These are phyloP conservation scores for Tillus elongatus DNA, from an alignment of 2,888 invertebrate genomes.

Conservation along the genomic window DNA sequence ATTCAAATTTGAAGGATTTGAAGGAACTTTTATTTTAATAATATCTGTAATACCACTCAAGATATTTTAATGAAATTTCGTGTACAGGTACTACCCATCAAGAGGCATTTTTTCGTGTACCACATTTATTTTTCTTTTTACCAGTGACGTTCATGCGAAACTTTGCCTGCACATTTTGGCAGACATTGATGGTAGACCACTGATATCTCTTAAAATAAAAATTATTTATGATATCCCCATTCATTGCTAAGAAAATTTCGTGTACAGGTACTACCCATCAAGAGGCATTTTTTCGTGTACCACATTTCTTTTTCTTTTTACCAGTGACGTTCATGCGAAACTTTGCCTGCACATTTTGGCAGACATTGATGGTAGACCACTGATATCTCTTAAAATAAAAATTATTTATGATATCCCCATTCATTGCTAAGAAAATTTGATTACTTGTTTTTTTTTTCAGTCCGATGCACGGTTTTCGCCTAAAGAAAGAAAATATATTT, in stretches of 20 bases:
- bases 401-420: not conserved
- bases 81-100: not conserved
- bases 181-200: conserved; percentile 2
- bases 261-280: conserved; percentile 2
- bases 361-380: conserved; percentile 2
- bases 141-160: conserved; percentile 1
- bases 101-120: conserved; percentile 2
- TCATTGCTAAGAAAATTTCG: not conserved
- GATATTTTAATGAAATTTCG: not conserved
- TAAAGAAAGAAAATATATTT: conserved; percentile 5
- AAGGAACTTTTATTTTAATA: not conserved
- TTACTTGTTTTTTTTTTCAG: conserved; percentile 4
- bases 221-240: not conserved
- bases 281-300: conserved; percentile 3
- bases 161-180: conserved; percentile 2
- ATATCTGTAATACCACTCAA: not conserved
- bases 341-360: conserved; percentile 2
- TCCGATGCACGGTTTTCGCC: conserved; percentile 5
- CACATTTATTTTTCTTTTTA: not conserved
- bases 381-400: not conserved
- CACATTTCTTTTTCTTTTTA: not conserved
- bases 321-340: conserved; percentile 1
- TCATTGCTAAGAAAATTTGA: conserved; percentile 1
- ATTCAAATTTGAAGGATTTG: too few relatives aligned
- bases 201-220: not conserved